Percentiles rank a stretch among this genome's conserved stretches.
Evolutionary conservation across 2,797 vertebrate genomes (phyloP).

Genomic region (Nasua narica): DNA sequence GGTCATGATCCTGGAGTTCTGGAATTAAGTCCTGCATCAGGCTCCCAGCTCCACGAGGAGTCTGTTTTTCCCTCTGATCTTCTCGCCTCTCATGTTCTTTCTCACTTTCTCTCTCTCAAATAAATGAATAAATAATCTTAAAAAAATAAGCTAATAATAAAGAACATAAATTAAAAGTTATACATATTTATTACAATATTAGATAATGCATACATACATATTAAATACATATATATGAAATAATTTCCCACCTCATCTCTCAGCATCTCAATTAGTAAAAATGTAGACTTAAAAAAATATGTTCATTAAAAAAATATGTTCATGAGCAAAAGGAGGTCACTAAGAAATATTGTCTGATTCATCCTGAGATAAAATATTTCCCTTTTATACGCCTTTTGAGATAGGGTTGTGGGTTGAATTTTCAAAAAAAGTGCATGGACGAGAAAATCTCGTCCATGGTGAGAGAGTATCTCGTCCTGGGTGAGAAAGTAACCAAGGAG

Average conservation of each 20-base stretch:
- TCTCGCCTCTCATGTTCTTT: too few species aligned
- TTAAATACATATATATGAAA: background rate
- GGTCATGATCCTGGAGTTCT: too few species aligned
- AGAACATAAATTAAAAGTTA: background rate
- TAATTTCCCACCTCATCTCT: background rate
- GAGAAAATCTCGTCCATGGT: background rate
- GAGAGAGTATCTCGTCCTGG: too few species aligned
- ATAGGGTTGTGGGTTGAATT: background rate
- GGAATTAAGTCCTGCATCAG: too few species aligned
- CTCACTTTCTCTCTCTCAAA: too few species aligned
- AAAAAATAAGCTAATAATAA: background rate
- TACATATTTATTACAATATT: background rate
- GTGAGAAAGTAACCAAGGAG: background rate
- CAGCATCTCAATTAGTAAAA: background rate
- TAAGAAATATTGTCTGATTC: background rate
- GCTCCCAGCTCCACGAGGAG: too few species aligned
- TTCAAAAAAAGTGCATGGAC: background rate
- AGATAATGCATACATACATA: background rate
- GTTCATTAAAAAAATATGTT: background rate
- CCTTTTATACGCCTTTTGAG: background rate
- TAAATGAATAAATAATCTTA: too few species aligned
- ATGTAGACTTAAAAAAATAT: background rate
- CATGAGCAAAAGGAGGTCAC: background rate
- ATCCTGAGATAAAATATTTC: background rate
- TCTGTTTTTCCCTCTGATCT: too few species aligned